Base-by-base conservation (phyloP, 2,888 invertebrate genomes). In the Imbricaverruca yamaguchii region DNA sequence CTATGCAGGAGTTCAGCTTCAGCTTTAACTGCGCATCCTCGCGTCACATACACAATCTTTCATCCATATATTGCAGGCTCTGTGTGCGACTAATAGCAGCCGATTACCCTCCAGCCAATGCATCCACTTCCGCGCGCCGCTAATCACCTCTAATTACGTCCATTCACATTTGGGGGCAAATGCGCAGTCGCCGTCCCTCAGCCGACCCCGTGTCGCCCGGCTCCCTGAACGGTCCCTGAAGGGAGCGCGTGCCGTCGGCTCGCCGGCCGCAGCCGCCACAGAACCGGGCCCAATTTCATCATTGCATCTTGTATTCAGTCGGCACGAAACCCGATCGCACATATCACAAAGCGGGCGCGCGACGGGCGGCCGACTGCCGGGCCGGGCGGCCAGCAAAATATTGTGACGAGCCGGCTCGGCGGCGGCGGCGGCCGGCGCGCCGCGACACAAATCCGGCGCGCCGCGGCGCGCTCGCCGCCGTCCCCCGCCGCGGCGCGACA, bases 241-340 rank as follows among this genome's bases (percentile, higher is more conserved):
- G 2, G 39, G 39, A 39, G 1, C 39, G 39, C 59, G 12, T 59
- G 59, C 15, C 59, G 59, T 15, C 59, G 11, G 39, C 9, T 10
- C 0, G 10, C 12, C 39, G 15, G 39, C 69, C 25, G 13, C 39
- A 12, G 69, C 25, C 4, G 23, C 69, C 69, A 15, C 69, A 69
- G 39, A 69, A 69, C 69, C 69, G 11, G 39, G 0, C 25, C 69
- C 69, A 69, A 69, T 69, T 69, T 69, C 69, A 39, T 69, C 69
- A 69, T 39, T 69, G 69, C 69, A 69, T 69, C 69, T 69, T 69
- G 69, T 69, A 69, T 69, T 69, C 69, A 69, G 39, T 15, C 67
- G 69, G 69, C 39, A 15, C 69, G 69, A 39, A 25, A 69, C 69
- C 69, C 69, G 69, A 69, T 39, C 69, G 39, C 25, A 39, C 69